Evolutionary conservation across 1,140 invertebrate species (phyloP).

Genomic region (Calephelis virginiensis): DNA sequence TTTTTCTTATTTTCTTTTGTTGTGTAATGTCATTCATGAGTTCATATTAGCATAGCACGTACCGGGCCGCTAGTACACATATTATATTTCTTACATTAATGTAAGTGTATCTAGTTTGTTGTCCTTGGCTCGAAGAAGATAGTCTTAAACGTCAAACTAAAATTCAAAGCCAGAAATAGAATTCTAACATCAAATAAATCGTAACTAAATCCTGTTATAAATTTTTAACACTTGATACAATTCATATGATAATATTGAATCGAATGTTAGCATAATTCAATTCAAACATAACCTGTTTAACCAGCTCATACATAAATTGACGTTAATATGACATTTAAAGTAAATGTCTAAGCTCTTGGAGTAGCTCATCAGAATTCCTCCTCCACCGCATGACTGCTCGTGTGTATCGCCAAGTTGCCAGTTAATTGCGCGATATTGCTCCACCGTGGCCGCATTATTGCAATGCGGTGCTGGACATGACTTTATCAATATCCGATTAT

Average conservation of each 20-base stretch:
- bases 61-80: no score
- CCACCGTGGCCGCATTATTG: constrained; percentile 40
- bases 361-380: constrained; percentile 26
- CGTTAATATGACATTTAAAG: neutral
- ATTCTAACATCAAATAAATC: no score
- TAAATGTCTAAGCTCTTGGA: constrained; percentile 5
- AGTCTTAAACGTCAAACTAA: no score
- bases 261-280: neutral
- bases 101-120: no score
- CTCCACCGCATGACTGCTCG: constrained; percentile 26
- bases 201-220: no score
- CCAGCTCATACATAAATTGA: neutral
- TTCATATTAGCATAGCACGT: no score
- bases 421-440: constrained; percentile 40
- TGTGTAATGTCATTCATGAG: no score
- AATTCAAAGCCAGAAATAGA: no score
- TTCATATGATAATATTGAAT: neutral
- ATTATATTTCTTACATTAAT: no score
- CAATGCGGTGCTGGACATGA: constrained; percentile 20
- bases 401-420: constrained; percentile 31
- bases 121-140: no score
- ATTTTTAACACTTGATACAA: no score
- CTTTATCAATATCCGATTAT: constrained; percentile 10
- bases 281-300: neutral
- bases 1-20: no score